A percentile compares a stretch with the other conserved stretches of the same genome.
These are phyloP conservation scores for Orthosia gracilis DNA, from an alignment of 2,888 invertebrate species.

Conservation along the genomic window DNA sequence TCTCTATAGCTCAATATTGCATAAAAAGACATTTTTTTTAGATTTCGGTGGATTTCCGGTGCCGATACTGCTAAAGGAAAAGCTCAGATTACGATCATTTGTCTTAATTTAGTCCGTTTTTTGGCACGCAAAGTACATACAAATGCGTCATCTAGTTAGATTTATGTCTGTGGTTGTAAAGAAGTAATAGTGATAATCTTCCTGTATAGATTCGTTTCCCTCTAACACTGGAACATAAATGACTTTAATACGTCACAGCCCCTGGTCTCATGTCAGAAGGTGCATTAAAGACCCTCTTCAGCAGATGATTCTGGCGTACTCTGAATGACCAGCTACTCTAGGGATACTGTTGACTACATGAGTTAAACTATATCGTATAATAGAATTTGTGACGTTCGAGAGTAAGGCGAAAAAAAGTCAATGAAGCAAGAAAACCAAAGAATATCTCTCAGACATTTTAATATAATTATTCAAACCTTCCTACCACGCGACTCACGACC, in stretches of 20 bases:
- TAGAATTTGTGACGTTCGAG: neutral
- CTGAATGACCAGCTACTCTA: too few species aligned
- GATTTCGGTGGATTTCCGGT: too few species aligned
- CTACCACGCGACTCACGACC: conserved; percentile 4
- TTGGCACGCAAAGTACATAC: too few species aligned
- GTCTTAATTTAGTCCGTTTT: too few species aligned
- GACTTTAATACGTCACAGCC: neutral
- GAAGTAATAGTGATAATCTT: neutral
- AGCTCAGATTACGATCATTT: too few species aligned
- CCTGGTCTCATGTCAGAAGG: neutral
- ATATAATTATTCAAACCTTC: conserved; percentile 25
- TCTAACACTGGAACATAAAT: neutral
- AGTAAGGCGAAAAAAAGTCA: neutral
- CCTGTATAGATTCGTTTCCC: neutral
- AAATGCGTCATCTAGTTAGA: too few species aligned
- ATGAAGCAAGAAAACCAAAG: neutral
- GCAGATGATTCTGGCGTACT: neutral
- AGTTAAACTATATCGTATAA: neutral
- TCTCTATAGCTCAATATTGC: too few species aligned
- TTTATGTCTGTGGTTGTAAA: too few species aligned
- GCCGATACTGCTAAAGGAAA: too few species aligned
- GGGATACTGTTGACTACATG: neutral
- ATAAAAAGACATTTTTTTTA: too few species aligned
- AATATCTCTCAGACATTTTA: conserved; percentile 11
- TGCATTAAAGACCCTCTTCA: neutral